Conservation (phyloP, 2,113 vertebrate genomes). For the Mesitornis unicolor region DNA sequence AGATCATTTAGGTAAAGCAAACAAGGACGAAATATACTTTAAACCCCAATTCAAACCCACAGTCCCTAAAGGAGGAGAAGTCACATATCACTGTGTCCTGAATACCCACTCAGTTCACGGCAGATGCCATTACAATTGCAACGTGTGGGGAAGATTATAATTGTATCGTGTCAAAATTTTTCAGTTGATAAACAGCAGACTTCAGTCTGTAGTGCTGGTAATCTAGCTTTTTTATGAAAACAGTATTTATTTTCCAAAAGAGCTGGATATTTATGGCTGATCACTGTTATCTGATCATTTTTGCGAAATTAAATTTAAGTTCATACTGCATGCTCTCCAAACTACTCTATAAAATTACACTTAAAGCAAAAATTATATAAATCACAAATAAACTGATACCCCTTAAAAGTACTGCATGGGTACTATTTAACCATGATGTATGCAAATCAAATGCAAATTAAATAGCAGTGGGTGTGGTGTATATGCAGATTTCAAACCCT, state of each 20-base stretch:
- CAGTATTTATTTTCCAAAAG: background rate
- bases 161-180: background rate
- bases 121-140: background rate
- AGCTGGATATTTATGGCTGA: conserved; percentile 1
- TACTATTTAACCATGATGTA: background rate
- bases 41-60: background rate
- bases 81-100: background rate
- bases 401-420: background rate
- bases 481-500: conserved; percentile 40
- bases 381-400: background rate
- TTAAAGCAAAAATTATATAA: conserved; percentile 11
- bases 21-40: background rate
- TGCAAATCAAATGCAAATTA: conserved; percentile 55
- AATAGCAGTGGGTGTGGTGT: conserved; percentile 29
- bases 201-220: background rate
- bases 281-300: conserved; percentile 34
- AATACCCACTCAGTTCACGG: background rate
- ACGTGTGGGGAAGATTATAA: background rate
- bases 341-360: conserved; percentile 26
- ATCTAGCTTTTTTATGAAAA: background rate
- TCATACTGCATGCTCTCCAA: background rate
- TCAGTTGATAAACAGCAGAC: background rate
- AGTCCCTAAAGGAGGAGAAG: background rate
- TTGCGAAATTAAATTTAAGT: conserved; percentile 19
- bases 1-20: background rate